phyloP scores from a whole-genome alignment of 1,140 invertebrate species.

The Apis florea region DNA sequence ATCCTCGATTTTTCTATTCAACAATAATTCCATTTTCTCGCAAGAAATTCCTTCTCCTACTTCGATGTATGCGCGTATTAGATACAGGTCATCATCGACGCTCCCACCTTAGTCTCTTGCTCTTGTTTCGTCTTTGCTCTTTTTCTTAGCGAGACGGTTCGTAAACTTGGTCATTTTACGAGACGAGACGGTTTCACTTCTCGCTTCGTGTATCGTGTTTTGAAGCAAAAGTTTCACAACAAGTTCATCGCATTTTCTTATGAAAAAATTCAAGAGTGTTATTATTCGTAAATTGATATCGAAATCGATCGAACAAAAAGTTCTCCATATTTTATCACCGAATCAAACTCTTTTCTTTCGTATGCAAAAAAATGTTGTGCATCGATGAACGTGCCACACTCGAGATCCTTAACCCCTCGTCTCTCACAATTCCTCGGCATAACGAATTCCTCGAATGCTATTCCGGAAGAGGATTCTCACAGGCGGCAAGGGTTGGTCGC shows the following conservation, averaged over 20 bases:
- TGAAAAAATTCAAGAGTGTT: no score
- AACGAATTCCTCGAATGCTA: constrained; percentile 51
- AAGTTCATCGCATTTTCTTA: no score
- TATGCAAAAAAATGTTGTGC: background rate
- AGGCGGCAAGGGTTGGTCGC: constrained; percentile 62
- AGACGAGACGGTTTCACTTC: background rate
- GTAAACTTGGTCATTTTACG: background rate
- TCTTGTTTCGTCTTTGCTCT: background rate
- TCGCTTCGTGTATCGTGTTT: background rate
- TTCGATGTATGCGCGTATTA: background rate
- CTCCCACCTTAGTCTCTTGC: background rate
- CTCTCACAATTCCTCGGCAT: constrained; percentile 39
- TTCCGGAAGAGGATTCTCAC: constrained; percentile 59
- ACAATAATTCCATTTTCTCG: background rate
- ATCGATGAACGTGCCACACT: background rate
- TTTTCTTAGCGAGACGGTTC: background rate
- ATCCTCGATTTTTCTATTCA: no score
- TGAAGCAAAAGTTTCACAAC: no score
- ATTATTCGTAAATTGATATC: no score
- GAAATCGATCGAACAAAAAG: background rate
- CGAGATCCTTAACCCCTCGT: background rate
- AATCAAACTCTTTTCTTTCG: background rate
- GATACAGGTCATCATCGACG: background rate
- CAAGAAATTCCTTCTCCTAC: no score
- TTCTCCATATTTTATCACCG: background rate